Evolutionary conservation across 2,797 vertebrate species (phyloP), one percentile per base, ranked within the genome.

Genomic region (Cichlasoma orientale): DNA sequence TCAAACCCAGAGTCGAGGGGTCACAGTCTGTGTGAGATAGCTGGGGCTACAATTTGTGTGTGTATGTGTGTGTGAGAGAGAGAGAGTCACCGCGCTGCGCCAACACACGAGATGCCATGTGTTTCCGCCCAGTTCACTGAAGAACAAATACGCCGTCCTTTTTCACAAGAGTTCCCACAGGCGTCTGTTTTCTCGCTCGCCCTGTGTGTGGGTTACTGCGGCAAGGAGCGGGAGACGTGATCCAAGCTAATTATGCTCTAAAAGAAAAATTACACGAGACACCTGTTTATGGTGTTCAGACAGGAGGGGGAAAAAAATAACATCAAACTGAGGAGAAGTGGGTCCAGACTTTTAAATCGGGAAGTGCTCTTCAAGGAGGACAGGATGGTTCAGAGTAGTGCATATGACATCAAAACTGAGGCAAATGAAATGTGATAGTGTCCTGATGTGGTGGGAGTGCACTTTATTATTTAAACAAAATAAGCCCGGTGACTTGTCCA

Each of bases 31-130:
- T 44, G 55, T 27, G 4, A 90, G 84, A 91, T 86, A 86, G 84
- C 77, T 75, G 87, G 79, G 82, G 79, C 72, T 88, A 86, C 77
- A 54, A n/a, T 71, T 70, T 82, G 58, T 68, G 76, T 71, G 75
- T 76, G 61, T 63, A 82, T 79, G 73, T 41, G 52, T 84, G 77
- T 69, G 71, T 74, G 33, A 10, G 9, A 36, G 36, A 36, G 31
- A 31, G 31, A 31, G 31, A 90, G 88, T 94, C 91, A 92, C 85
- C 69, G 61, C 82, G 55, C 72, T 77, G 78, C 53, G 21, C 89
- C 69, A 85, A 90, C 93, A 90, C 86, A 91, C 61, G 50, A 93
- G 90, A 90, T 52, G 66, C 85, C 90, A 90, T 89, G 54, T 91
- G 90, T 92, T 92, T 93, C 90, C 91, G 79, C 81, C 81, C 85